Conservation (phyloP, 2,113 vertebrate species). For the Centropus bengalensis region DNA sequence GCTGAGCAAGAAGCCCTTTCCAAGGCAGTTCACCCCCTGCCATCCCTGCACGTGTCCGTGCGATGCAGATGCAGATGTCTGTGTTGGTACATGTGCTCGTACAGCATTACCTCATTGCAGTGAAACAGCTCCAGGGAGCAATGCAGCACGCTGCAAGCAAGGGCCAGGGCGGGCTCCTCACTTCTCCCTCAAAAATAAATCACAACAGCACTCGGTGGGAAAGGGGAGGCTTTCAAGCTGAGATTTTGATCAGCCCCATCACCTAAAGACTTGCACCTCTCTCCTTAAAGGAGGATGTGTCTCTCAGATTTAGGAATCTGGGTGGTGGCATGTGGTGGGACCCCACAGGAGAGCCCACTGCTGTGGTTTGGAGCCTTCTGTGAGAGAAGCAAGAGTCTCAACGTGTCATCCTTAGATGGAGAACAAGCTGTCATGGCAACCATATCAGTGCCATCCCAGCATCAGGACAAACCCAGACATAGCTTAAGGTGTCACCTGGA, state of each 20-base stretch:
- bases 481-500: background rate
- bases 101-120: slow-evolving; percentile 22
- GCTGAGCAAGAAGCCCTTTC: background rate
- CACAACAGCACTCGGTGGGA: background rate
- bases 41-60: background rate
- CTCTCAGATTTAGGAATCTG: background rate
- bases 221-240: background rate
- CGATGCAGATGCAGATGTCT: slow-evolving; percentile 1
- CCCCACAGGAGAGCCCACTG: too few relatives aligned
- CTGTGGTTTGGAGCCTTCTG: background rate
- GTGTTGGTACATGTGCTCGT: background rate
- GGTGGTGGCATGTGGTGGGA: background rate
- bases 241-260: background rate
- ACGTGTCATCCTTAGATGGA: background rate
- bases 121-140: background rate
- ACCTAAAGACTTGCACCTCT: fast-evolving
- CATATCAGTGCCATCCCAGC: fast-evolving
- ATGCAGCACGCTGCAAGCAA: background rate
- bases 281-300: background rate
- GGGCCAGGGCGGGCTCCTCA: background rate
- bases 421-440: background rate
- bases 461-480: background rate
- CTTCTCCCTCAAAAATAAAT: background rate
- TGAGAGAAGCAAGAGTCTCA: background rate
- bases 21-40: background rate